Evolutionary conservation across 35 echinoderm and acorn worm genomes (phyloP), one percentile per base, ranked within the genome.

Genomic region (Apostichopus japonicus): DNA sequence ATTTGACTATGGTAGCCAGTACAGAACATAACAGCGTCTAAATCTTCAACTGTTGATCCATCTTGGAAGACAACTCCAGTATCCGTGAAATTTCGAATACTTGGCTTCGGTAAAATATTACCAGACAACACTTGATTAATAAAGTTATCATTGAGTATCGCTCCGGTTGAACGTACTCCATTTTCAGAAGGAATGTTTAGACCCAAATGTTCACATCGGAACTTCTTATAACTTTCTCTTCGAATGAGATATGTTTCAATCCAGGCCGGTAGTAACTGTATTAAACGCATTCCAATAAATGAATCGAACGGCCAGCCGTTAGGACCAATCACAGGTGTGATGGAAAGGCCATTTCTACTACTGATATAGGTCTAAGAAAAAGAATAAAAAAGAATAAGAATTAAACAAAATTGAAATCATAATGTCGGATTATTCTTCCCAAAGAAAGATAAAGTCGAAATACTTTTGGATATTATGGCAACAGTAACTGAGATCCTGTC

Each of bases 21-120:
- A 8, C 93, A 94, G 56, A 93, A 93, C 16, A 97, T 79, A 56
- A 97, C 92, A 8, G 80, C 94, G 71, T 97, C 96, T 27, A 97
- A 23, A 17, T 93, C 62, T 8, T 97, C 94, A 10, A 97, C 61
- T 11, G 80, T 65, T 8, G 93, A 93, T 10, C 96, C 96, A 84
- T 97, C 96, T 23, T 55, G 77, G 62, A 97, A 97, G 15, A 93
- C 92, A 51, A 93, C 6, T 93, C 94, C 91, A 53, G 14, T 93
- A 17, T 91, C 24, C 10, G 83, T 95, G 23, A 98, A 98, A 1
- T 77, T 91, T 22, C 77, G 76, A 25, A 98, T 86, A 53, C 90
- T 84, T 16, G 92, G 77, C 56, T 98, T 98, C 57, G 93, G 58
- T 57, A 87, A 77, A 23, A 98, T 77, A 1, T 53, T 77, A 6